Evolutionary conservation across 2,113 vertebrate species (phyloP).

Genomic region (Corydoras sp.): DNA sequence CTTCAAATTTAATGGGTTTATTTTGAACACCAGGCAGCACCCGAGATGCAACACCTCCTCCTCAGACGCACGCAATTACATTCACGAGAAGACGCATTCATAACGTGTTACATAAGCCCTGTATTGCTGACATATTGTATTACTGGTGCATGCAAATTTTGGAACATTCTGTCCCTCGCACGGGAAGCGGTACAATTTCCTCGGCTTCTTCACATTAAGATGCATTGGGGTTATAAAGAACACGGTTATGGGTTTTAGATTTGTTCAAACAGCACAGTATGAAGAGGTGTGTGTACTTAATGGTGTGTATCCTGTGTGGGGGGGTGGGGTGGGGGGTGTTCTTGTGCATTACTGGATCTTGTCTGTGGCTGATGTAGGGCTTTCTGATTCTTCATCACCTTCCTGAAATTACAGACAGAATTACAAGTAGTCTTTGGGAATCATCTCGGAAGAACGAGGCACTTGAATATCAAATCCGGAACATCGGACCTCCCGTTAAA

Average conservation of each 20-base stretch:
- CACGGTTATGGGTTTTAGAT: conserved; percentile 34
- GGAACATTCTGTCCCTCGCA: no score
- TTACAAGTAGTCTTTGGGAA: no score
- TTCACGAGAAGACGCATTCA: no score
- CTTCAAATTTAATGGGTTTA: neutral
- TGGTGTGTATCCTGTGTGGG: conserved; percentile 12
- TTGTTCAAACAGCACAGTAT: conserved; percentile 32
- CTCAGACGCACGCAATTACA: neutral
- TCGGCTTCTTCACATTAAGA: neutral
- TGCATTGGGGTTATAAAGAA: conserved; percentile 48
- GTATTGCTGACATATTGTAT: no score
- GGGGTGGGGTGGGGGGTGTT: conserved; percentile 6
- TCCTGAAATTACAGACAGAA: conserved; percentile 54
- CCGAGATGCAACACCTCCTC: neutral
- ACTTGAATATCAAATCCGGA: no score
- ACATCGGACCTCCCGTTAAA: no score
- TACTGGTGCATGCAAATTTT: no score
- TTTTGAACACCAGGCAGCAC: conserved; percentile 2
- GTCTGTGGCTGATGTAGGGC: conserved; percentile 55
- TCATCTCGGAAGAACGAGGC: no score
- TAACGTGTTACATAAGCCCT: no score
- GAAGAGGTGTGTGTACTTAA: conserved; percentile 28
- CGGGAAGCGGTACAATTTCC: neutral
- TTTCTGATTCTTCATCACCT: conserved; percentile 56
- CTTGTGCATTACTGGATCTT: conserved; percentile 55